Evolutionary conservation across 2,888 invertebrate species (phyloP).

Genomic region (Cephus pulcher): DNA sequence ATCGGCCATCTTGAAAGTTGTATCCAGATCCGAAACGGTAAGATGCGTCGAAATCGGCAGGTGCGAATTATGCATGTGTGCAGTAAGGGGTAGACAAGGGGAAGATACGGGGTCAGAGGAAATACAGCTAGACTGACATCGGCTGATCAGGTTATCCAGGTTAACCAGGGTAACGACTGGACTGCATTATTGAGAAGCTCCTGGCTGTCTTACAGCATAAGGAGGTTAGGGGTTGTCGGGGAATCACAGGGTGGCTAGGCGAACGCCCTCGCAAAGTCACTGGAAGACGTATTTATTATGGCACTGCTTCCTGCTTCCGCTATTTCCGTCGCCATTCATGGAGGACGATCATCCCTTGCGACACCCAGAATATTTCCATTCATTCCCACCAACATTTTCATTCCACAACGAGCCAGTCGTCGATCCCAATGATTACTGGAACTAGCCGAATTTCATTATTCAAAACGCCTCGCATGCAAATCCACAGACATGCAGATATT

Average conservation of each 20-base stretch:
- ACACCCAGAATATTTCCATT: conserved; percentile 37
- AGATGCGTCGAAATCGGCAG: background rate
- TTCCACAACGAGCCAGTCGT: background rate
- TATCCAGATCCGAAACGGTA: background rate
- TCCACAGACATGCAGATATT: conserved; percentile 14
- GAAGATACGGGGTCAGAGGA: background rate
- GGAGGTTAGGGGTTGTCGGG: conserved; percentile 20
- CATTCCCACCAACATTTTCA: conserved; percentile 34
- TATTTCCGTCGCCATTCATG: conserved; percentile 55
- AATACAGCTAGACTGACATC: conserved; percentile 30
- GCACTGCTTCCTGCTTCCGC: conserved; percentile 51
- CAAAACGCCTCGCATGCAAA: background rate
- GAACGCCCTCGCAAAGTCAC: conserved; percentile 25
- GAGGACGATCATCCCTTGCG: conserved; percentile 24
- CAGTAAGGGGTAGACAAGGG: background rate
- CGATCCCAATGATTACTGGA: background rate
- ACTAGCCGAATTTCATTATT: background rate
- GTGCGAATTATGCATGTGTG: background rate
- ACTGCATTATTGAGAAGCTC: conserved; percentile 48
- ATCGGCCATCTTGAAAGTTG: background rate
- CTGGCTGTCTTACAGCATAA: conserved; percentile 22
- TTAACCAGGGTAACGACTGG: conserved; percentile 39
- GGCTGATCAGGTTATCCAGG: conserved; percentile 41
- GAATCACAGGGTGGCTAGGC: conserved; percentile 26
- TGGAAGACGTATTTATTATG: conserved; percentile 51